Base-by-base conservation (phyloP, 1,140 invertebrate genomes). In the Euwallacea fornicatus region DNA sequence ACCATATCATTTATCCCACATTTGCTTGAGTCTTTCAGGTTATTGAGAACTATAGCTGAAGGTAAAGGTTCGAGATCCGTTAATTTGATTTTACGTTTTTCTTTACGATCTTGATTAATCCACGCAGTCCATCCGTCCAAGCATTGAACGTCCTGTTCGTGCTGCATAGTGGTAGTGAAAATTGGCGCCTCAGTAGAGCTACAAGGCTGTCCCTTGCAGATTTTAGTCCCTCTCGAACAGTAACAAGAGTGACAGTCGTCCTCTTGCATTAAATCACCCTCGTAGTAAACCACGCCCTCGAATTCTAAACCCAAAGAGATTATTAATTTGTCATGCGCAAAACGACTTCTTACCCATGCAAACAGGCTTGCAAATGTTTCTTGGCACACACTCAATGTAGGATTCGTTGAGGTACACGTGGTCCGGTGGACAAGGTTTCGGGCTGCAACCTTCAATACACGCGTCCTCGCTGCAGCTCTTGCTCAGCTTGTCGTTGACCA, bases 171-270 rank as follows among this genome's bases (percentile, higher is more conserved):
- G 6, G 63, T 76, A 6, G 81, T 78, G 41, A 53, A 44, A 33
- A 66, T 6, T 1, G 76, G 74, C 43, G 72, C 67, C 6, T 67
- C 46, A 42, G 71, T 71, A 4, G 73, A 73, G 13, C 80, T 80
- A 74, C 90, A 92, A 8, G 91, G 88, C 55, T 87, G 84, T 11
- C 92, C 91, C 70, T 85, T 87, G 74, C 92, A 93, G 0, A 88
- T 83, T 74, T 87, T 85, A 66, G 88, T 84, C 2, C 88, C 87
- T 66, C 88, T 85, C 7, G 87, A 89, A 73, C 92, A 94, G 67
- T 85, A 87, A 76, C 93, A 95, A 0, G 86, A 89, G 74, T 93
- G 90, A 79, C 93, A 96, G 0, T 84, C 85, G 78, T 93, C 91
- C 67, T 88, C 85, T 66, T 87, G 86, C 0, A 94, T 86, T 15